phyloP scores from a whole-genome alignment of 2,888 invertebrate genomes.

The Mesorhabditis belari region DNA sequence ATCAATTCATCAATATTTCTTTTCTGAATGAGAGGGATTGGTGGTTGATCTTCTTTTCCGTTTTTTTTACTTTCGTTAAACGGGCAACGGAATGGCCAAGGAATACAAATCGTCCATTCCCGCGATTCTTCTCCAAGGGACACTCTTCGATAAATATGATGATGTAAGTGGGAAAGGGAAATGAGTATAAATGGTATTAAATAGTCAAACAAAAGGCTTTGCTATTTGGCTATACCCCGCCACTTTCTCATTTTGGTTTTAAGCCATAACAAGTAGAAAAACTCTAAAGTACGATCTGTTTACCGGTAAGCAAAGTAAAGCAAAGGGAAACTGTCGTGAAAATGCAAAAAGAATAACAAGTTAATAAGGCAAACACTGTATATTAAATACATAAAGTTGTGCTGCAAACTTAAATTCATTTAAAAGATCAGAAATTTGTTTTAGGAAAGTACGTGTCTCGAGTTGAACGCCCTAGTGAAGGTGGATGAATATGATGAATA shows the following conservation, averaged over 20 bases:
- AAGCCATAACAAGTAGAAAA: no score
- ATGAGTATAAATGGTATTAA: no score
- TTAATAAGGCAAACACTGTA: no score
- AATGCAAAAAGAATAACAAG: no score
- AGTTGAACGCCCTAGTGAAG: constrained; percentile 56
- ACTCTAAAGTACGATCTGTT: no score
- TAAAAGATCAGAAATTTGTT: background rate
- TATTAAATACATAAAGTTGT: no score
- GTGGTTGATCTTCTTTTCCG: constrained; percentile 8
- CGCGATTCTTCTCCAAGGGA: constrained; percentile 74
- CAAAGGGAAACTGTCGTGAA: no score
- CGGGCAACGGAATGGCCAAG: constrained; percentile 72
- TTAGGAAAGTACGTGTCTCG: constrained; percentile 43
- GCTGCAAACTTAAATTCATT: background rate
- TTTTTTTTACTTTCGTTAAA: constrained; percentile 3
- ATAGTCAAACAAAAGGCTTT: no score
- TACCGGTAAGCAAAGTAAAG: no score
- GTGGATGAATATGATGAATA: constrained; percentile 57
- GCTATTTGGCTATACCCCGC: no score
- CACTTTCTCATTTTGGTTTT: no score
- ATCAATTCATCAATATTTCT: no score
- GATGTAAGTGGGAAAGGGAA: constrained; percentile 62
- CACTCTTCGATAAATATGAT: constrained; percentile 91
- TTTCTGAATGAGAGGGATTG: constrained; percentile 11
- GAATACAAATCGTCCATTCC: constrained; percentile 92